Percentiles rank a stretch among this genome's conserved stretches.
Evolutionary conservation across 1,140 invertebrate species (phyloP).

Genomic region (Triops cancriformis): DNA sequence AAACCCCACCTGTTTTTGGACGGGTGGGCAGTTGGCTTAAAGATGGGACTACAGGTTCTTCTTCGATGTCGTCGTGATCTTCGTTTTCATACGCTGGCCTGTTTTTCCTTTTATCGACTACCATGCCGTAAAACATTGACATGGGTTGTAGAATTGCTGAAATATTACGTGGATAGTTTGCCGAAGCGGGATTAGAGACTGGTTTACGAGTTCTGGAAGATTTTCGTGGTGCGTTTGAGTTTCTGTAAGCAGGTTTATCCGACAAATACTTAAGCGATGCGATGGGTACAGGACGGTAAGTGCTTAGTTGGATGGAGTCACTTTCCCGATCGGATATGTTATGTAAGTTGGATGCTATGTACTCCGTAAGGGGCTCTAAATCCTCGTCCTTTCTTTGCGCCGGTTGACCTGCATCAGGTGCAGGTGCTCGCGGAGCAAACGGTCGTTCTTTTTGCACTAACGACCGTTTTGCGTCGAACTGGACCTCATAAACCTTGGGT

Average conservation of each 20-base stretch:
- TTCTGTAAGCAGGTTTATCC: background rate
- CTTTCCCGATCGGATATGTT: background rate
- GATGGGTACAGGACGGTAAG: background rate
- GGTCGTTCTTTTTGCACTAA: background rate
- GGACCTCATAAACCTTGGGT: background rate
- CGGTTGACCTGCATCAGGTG: background rate
- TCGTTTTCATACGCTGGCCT: background rate
- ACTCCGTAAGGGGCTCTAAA: background rate
- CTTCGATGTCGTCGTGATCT: background rate
- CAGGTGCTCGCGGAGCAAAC: background rate
- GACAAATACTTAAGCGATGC: background rate
- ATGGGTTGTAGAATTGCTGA: background rate
- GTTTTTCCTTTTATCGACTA: background rate
- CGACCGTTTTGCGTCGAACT: background rate
- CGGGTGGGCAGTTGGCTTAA: background rate
- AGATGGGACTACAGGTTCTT: background rate
- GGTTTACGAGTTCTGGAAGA: background rate
- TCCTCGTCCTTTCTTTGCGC: background rate
- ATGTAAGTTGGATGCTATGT: background rate
- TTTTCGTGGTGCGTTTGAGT: background rate
- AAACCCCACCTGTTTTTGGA: background rate
- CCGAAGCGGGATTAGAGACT: background rate
- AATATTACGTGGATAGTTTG: background rate
- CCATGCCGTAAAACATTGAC: constrained; percentile 3
- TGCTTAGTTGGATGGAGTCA: background rate